Conservation (phyloP, 2,113 vertebrate species). For the Speoplatyrhinus poulsoni region DNA sequence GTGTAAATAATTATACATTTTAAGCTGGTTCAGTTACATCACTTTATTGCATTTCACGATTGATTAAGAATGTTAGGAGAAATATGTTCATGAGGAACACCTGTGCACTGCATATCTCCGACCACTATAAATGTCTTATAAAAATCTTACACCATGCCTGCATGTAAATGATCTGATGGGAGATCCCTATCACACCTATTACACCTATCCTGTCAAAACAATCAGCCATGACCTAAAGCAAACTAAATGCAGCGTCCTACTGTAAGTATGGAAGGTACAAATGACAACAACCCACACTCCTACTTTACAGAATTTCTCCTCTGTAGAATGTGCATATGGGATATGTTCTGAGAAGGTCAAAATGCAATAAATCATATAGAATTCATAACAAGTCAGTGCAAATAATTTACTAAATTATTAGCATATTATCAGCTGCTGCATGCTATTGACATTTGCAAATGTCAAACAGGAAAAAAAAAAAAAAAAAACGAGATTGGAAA, state of each 20-base stretch:
- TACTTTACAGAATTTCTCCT: conserved; percentile 6
- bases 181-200: too few relatives aligned
- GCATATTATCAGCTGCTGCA: conserved; percentile 29
- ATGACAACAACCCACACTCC: not conserved
- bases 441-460: conserved; percentile 69
- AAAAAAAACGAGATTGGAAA: conserved; percentile 39
- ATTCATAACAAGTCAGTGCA: conserved; percentile 20
- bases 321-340: not conserved
- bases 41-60: too few relatives aligned
- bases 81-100: not conserved
- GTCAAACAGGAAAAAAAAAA: conserved; percentile 57
- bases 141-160: too few relatives aligned
- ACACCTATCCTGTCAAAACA: too few relatives aligned
- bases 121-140: not conserved
- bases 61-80: not conserved
- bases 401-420: conserved; percentile 57
- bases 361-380: not conserved
- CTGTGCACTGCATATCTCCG: not conserved
- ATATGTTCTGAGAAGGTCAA: not conserved
- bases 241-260: not conserved
- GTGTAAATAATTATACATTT: too few relatives aligned
- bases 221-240: too few relatives aligned
- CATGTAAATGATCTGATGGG: not conserved
- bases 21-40: too few relatives aligned
- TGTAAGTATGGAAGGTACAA: not conserved